Conservation (phyloP, 1,140 invertebrate species). For the Sitophilus oryzae region DNA sequence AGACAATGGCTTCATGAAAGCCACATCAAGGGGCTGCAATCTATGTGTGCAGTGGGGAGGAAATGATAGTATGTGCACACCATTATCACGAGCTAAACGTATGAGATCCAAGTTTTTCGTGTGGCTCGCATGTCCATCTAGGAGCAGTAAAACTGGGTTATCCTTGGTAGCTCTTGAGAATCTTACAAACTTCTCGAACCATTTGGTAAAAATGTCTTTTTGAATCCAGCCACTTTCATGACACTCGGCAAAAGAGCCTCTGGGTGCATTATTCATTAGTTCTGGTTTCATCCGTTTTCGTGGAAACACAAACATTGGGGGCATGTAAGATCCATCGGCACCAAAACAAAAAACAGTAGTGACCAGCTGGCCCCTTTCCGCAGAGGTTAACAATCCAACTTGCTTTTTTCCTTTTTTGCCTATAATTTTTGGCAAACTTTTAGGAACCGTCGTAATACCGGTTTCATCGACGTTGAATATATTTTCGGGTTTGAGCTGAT, state of each 20-base stretch:
- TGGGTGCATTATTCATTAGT: constrained; percentile 12
- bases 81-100: no score
- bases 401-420: constrained; percentile 39
- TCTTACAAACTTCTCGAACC: no score
- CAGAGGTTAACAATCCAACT: constrained; percentile 39
- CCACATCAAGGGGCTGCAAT: constrained; percentile 39
- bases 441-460: constrained; percentile 41
- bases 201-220: no score
- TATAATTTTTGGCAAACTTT: constrained; percentile 42
- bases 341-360: constrained; percentile 41
- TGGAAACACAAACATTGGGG: constrained; percentile 40
- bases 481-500: constrained; percentile 27
- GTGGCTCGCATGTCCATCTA: no score
- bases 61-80: no score
- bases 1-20: constrained; percentile 31
- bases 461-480: constrained; percentile 44
- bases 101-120: no score
- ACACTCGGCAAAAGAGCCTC: constrained; percentile 17
- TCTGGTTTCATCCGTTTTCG: constrained; percentile 36
- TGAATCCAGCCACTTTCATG: constrained; percentile 34
- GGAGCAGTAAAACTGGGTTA: no score
- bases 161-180: no score
- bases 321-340: no score
- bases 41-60: constrained; percentile 34
- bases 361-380: no score